These are phyloP conservation scores for Heterodera filipjevi DNA, from an alignment of 2,888 invertebrate genomes.

Conservation along the genomic window DNA sequence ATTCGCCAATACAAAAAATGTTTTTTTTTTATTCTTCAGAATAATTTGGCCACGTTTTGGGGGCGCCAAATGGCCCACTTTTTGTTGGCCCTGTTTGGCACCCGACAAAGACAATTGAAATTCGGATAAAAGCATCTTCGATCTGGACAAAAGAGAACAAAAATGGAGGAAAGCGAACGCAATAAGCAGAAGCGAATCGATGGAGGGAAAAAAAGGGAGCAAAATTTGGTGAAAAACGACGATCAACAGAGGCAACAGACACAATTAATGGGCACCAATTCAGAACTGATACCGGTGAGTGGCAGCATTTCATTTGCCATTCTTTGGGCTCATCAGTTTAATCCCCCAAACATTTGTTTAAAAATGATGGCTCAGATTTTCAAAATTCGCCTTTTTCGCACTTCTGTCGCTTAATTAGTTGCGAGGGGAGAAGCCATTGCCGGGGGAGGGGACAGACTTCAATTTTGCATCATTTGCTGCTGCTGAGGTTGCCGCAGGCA, in stretches of 20 bases:
- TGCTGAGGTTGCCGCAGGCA: slow-evolving; percentile 3
- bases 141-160: not conserved
- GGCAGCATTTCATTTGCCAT: too few species aligned
- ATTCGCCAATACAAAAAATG: not conserved
- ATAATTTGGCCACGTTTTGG: not conserved
- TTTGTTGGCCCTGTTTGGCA: not conserved
- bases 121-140: not conserved
- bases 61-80: not conserved
- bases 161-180: not conserved
- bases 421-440: not conserved
- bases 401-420: not conserved
- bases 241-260: not conserved
- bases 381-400: not conserved
- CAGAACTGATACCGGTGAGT: slow-evolving; percentile 13
- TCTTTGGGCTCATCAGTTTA: too few species aligned
- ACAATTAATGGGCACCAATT: not conserved
- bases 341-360: too few species aligned
- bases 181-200: not conserved
- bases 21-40: not conserved
- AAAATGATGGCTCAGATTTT: too few species aligned
- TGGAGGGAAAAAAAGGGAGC: not conserved
- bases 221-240: not conserved
- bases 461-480: not conserved
- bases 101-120: not conserved
- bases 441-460: not conserved